Conservation (phyloP, 2,113 vertebrate genomes). For the Orientallactaga bullata region DNA sequence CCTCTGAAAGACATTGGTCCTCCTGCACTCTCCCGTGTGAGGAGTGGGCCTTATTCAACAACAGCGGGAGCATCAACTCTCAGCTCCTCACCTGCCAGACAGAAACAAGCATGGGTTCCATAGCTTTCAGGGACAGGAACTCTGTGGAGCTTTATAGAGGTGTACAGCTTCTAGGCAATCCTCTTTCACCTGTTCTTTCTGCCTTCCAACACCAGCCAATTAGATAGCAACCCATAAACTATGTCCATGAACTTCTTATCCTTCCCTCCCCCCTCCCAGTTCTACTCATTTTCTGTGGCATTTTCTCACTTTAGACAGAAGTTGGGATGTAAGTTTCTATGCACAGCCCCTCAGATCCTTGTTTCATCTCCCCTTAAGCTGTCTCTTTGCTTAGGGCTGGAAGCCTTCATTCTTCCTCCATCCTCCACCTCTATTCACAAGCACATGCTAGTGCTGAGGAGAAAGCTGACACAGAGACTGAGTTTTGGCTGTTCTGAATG, state of each 20-base stretch:
- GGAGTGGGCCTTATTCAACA: not conserved
- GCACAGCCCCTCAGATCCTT: not conserved
- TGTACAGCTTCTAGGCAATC: not conserved
- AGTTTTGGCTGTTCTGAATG: rapidly evolving
- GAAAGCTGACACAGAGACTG: no score
- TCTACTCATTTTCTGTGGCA: not conserved
- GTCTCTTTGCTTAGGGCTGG: not conserved
- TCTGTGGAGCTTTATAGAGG: not conserved
- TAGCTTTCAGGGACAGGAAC: not conserved
- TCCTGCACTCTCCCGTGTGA: not conserved
- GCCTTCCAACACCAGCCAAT: no score
- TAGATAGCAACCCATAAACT: no score
- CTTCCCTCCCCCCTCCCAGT: not conserved
- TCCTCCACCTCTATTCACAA: not conserved
- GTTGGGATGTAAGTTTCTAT: not conserved
- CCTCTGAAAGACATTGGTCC: not conserved
- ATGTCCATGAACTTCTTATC: not conserved
- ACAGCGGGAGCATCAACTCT: not conserved
- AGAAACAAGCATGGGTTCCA: not conserved
- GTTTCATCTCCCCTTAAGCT: not conserved
- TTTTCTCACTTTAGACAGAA: not conserved
- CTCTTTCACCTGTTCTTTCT: not conserved
- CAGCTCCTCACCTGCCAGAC: not conserved
- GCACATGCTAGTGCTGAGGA: not conserved
- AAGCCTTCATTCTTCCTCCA: not conserved